Conservation (phyloP, 1,140 invertebrate genomes). For the Leptonema lineaticorne region DNA sequence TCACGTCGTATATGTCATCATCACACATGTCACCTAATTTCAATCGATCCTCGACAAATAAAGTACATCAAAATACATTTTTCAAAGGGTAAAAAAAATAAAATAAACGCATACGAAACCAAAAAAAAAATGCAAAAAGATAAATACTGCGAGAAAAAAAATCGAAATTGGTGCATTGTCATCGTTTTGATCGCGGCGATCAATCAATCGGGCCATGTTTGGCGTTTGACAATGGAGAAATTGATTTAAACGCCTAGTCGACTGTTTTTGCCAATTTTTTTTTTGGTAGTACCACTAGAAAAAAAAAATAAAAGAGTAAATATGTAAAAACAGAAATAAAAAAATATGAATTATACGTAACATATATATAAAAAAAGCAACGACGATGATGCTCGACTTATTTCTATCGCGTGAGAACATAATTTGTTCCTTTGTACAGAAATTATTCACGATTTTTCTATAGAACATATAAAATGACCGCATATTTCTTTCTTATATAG, state of each 20-base stretch:
- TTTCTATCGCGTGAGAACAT: slow-evolving; percentile 8
- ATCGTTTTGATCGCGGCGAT: slow-evolving; percentile 23
- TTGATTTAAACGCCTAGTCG: slow-evolving; percentile 18
- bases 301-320: too few species aligned
- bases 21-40: slow-evolving; percentile 2
- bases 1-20: slow-evolving; percentile 4
- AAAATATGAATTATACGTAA: background rate
- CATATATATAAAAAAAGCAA: background rate
- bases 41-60: slow-evolving; percentile 13
- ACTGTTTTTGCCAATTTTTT: slow-evolving; percentile 1
- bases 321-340: background rate
- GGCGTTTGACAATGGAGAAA: slow-evolving; percentile 12
- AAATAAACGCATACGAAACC: background rate
- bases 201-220: slow-evolving; percentile 21
- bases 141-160: background rate
- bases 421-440: background rate
- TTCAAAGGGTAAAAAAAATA: too few species aligned
- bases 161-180: slow-evolving; percentile 17
- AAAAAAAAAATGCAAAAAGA: slow-evolving; percentile 15
- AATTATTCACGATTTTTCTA: too few species aligned
- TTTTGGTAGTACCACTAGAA: background rate
- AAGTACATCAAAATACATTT: background rate
- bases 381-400: slow-evolving; percentile 1
- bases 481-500: too few species aligned
- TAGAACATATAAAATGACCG: too few species aligned